Base-by-base conservation (phyloP, 2,797 vertebrate species). In the Galagoides demidoff region DNA sequence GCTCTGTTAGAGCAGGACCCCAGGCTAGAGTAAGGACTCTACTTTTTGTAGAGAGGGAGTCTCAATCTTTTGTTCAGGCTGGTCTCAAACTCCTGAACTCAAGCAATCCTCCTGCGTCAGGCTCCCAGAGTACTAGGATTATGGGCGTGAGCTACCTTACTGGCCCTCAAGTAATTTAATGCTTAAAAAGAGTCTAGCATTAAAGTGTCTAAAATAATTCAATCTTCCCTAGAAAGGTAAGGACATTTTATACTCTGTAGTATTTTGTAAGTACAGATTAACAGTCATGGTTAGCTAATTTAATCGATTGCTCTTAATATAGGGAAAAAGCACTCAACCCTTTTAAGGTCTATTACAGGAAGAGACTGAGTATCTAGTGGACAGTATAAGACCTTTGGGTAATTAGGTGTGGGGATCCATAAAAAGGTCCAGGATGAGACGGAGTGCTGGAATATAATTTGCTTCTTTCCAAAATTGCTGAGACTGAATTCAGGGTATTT, bases 151-250 rank as follows among this genome's bases (percentile, higher is more conserved):
- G 63, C 63, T 14, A 16, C 63, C 63, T 1, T 29, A 14, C 63
- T 1, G 13, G 63, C 27, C 63, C 63, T 29, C 63, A 64, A 64
- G 63, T 64, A 64, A 64, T 16, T 64, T 64, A 64, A 64, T 31
- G 85, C 37, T 27, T 66, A 45, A 34, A 90, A 74, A 52, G 29
- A 90, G 14, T 45, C 25, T 34, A 73, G 22, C 19, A 83, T 85
- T 68, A 87, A 84, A 71, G 37, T n/a, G 16, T 85, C 45, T 95
- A 90, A 92, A 95, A 55, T 89, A 96, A 94, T 77, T 64, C 86
- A 63, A 77, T 63, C 55, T 70, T n/a, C 70, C 25, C 66, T 37
- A 49, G 43, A 64, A 94, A 92, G 68, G 13, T 49, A 74, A 16
- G 29, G 27, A 59, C 73, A 61, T 64, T 82, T 55, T 81, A 76